These are phyloP conservation scores for Aporophyla nigra DNA, from an alignment of 2,888 invertebrate genomes.

Conservation along the genomic window DNA sequence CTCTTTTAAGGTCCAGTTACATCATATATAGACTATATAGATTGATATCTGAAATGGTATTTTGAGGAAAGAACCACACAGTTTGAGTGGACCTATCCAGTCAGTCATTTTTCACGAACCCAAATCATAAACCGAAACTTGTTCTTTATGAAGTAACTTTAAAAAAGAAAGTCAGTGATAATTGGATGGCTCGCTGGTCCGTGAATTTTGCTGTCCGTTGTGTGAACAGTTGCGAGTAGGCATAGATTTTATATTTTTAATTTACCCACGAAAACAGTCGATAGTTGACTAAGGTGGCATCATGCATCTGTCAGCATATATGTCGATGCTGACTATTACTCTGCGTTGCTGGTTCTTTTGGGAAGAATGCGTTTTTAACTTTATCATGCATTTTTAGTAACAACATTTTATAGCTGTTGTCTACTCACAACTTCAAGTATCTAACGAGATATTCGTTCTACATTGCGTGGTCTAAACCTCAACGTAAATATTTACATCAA, in stretches of 20 bases:
- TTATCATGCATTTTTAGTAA: background rate
- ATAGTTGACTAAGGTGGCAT: background rate
- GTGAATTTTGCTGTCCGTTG: background rate
- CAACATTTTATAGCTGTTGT: background rate
- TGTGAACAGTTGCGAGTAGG: background rate
- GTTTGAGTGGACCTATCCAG: no score
- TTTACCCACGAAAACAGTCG: no score
- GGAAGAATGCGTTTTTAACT: background rate
- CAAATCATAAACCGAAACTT: no score
- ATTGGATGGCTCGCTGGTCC: background rate
- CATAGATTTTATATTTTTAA: background rate
- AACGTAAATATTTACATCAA: no score
- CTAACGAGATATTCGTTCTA: background rate
- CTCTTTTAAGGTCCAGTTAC: no score
- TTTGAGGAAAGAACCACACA: no score
- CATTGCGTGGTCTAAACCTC: background rate
- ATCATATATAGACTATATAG: no score
- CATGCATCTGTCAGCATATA: background rate
- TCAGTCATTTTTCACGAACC: no score
- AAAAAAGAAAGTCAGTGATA: background rate
- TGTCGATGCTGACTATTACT: background rate
- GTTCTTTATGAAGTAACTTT: no score
- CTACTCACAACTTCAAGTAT: background rate
- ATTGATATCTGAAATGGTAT: no score
- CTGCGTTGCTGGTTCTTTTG: background rate